These are phyloP conservation scores for Dendrocopos noguchii DNA, from an alignment of 2,113 vertebrate genomes.

Conservation along the genomic window DNA sequence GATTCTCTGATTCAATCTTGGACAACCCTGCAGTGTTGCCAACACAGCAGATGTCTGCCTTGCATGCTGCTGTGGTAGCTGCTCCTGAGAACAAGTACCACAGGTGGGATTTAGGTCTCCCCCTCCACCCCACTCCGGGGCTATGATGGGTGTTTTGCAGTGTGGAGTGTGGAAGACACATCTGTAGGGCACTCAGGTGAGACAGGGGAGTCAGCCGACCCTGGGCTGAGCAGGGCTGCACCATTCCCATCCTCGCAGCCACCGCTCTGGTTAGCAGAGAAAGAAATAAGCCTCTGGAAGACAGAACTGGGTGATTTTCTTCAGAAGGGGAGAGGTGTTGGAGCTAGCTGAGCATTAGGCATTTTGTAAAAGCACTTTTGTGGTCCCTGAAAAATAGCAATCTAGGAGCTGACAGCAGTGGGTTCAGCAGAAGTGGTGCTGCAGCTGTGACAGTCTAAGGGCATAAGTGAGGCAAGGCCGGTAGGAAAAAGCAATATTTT, in stretches of 20 bases:
- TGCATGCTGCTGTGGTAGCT: fast-evolving
- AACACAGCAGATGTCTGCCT: neutral
- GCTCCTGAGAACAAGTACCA: fast-evolving
- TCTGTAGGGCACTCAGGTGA: neutral
- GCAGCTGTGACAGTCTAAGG: neutral
- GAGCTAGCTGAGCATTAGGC: neutral
- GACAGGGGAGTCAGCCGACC: neutral
- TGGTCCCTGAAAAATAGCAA: neutral
- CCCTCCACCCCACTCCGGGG: fast-evolving
- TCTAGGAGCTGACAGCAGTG: neutral
- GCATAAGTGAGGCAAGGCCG: neutral
- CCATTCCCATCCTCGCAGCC: neutral
- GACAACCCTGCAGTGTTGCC: neutral
- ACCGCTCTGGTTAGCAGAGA: neutral
- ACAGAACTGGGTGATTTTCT: neutral
- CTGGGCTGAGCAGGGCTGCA: neutral
- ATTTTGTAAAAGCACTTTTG: neutral
- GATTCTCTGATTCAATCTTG: neutral
- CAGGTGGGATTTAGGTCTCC: neutral
- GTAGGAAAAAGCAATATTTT: neutral
- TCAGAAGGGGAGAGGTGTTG: neutral
- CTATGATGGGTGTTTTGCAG: neutral
- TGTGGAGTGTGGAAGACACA: neutral
- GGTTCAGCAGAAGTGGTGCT: neutral
- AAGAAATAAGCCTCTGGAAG: neutral